A percentile compares a stretch with the other conserved stretches of the same genome.
phyloP scores from a whole-genome alignment of 2,797 vertebrate genomes.

The Catostomus latipinnis region DNA sequence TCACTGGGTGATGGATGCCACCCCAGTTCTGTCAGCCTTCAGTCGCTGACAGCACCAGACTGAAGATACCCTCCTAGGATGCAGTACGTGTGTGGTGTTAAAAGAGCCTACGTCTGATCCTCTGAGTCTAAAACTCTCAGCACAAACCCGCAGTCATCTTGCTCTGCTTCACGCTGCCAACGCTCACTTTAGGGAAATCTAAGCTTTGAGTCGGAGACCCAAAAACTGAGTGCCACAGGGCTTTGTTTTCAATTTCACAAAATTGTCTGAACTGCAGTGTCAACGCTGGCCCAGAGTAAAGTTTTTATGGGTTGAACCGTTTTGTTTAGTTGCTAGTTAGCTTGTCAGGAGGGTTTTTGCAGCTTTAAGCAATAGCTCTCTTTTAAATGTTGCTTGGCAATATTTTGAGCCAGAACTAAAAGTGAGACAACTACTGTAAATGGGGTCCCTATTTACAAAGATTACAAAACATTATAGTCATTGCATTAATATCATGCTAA shows the following conservation, averaged over 20 bases:
- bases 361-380: conserved; percentile 16
- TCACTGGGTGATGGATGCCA: conserved; percentile 50
- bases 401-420: too few species aligned
- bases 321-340: conserved; percentile 37
- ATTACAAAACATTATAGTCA: too few species aligned
- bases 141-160: conserved; percentile 28
- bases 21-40: conserved; percentile 53
- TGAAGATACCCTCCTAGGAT: conserved; percentile 49
- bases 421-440: too few species aligned
- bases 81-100: background rate
- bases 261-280: conserved; percentile 38
- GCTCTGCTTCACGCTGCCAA: conserved; percentile 32
- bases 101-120: conserved; percentile 39
- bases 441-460: too few species aligned
- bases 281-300: conserved; percentile 38
- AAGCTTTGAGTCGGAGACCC: conserved; percentile 32
- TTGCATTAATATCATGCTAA: too few species aligned
- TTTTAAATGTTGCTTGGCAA: background rate
- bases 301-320: conserved; percentile 34
- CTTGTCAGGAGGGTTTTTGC: conserved; percentile 15
- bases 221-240: conserved; percentile 43
- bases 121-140: conserved; percentile 35
- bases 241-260: conserved; percentile 54
- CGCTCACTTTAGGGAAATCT: conserved; percentile 42
- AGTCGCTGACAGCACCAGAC: conserved; percentile 53